A percentile compares a stretch with the other conserved stretches of the same genome.
Evolutionary conservation across 2,888 invertebrate genomes (phyloP).

Genomic region (Linnaemya tessellans): DNA sequence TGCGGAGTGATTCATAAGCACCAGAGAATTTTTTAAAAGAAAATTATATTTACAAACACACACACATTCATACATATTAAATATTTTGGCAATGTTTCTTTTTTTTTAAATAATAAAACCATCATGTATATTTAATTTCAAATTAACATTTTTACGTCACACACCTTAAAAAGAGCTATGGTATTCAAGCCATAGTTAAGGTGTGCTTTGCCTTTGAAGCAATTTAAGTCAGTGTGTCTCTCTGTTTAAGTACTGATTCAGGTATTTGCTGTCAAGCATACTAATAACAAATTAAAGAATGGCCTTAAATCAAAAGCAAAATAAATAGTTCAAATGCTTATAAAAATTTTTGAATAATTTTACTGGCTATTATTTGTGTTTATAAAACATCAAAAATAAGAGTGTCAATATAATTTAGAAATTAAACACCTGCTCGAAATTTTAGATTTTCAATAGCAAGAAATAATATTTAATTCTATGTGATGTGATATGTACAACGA

Average conservation of each 20-base stretch:
- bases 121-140: not conserved
- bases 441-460: not conserved
- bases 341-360: slow-evolving; percentile 11
- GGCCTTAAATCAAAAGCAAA: slow-evolving; percentile 1
- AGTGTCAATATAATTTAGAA: not conserved
- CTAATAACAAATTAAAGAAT: slow-evolving; percentile 32
- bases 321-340: slow-evolving; percentile 2
- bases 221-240: slow-evolving; percentile 18
- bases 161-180: slow-evolving; percentile 33
- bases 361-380: not conserved
- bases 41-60: not conserved
- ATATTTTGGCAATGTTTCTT: not conserved
- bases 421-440: not conserved
- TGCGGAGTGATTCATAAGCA: slow-evolving; percentile 12
- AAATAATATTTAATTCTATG: not conserved
- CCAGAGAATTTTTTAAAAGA: slow-evolving; percentile 2
- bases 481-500: not conserved
- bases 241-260: not conserved
- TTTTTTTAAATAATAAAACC: not conserved
- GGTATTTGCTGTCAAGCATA: slow-evolving; percentile 39
- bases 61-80: not conserved
- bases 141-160: slow-evolving; percentile 38
- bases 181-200: slow-evolving; percentile 19
- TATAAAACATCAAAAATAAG: not conserved
- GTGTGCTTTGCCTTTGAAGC: slow-evolving; percentile 52